Percentiles rank a stretch among this genome's conserved stretches.
Conservation (phyloP, 2,797 vertebrate species). For the Distichodus sexfasciatus region DNA sequence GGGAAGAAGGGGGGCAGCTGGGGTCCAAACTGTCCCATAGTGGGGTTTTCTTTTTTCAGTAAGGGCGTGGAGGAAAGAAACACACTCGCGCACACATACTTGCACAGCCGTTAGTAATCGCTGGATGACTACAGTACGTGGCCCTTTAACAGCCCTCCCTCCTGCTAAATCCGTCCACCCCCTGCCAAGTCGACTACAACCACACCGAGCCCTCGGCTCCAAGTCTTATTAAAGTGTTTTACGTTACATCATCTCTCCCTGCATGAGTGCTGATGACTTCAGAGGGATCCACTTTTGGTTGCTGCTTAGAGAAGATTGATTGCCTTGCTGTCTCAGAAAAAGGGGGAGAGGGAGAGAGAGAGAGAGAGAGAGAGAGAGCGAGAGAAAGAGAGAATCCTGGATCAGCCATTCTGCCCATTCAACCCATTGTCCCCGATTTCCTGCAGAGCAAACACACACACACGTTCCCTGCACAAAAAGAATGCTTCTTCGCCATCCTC, state of each 20-base stretch:
- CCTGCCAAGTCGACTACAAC: neutral
- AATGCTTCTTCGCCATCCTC: neutral
- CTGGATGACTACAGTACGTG: neutral
- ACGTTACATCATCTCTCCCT: neutral
- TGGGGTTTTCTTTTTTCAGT: no score
- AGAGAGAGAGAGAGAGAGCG: neutral
- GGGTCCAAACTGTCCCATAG: no score
- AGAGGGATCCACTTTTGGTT: no score
- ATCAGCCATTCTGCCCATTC: slow-evolving; percentile 11
- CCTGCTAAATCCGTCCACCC: neutral
- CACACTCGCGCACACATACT: neutral
- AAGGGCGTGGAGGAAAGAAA: no score
- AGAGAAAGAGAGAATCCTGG: slow-evolving; percentile 21
- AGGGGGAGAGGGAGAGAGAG: neutral
- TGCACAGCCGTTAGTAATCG: neutral
- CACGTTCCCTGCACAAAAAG: neutral
- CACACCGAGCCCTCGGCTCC: neutral
- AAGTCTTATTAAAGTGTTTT: neutral
- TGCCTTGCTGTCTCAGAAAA: no score
- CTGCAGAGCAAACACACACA: slow-evolving; percentile 13
- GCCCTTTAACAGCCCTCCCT: neutral
- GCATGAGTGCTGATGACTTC: neutral
- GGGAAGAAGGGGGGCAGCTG: no score
- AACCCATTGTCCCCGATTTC: slow-evolving; percentile 20
- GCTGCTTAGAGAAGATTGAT: no score